phyloP scores from a whole-genome alignment of 2,888 invertebrate genomes.

The Pseudeuparius sepicola region DNA sequence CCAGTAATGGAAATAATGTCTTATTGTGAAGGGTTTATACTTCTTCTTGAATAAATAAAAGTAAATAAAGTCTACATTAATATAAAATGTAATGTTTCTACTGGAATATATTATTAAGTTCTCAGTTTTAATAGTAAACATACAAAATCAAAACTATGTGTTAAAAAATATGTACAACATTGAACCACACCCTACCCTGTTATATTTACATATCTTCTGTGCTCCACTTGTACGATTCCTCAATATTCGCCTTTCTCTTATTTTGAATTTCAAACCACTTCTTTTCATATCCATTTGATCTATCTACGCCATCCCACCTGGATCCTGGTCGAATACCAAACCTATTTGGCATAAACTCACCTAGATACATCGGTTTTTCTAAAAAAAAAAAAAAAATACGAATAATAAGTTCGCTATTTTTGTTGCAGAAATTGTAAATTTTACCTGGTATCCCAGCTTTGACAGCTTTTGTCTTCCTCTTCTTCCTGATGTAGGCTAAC shows the following conservation, averaged over 20 bases:
- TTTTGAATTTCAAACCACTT: conserved; percentile 74
- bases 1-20: too few species aligned
- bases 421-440: too few species aligned
- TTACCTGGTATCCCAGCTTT: conserved; percentile 44
- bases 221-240: conserved; percentile 90
- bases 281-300: conserved; percentile 93
- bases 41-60: too few species aligned
- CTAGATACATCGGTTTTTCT: conserved; percentile 68
- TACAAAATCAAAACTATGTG: too few species aligned
- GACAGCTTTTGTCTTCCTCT: conserved; percentile 50
- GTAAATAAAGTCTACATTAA: too few species aligned
- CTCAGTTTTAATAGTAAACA: too few species aligned
- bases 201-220: conserved; percentile 75
- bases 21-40: too few species aligned
- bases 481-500: conserved; percentile 72
- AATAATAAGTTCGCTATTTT: too few species aligned
- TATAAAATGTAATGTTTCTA: too few species aligned
- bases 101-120: too few species aligned
- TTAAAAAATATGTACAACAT: too few species aligned
- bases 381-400: conserved; percentile 21
- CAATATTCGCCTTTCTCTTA: conserved; percentile 62
- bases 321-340: conserved; percentile 88
- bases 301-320: conserved; percentile 97
- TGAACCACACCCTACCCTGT: neutral
- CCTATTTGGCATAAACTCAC: conserved; percentile 83